A percentile compares a stretch with the other conserved stretches of the same genome.
Evolutionary conservation across 2,113 vertebrate species (phyloP).

Genomic region (Oreocharis arfaki): DNA sequence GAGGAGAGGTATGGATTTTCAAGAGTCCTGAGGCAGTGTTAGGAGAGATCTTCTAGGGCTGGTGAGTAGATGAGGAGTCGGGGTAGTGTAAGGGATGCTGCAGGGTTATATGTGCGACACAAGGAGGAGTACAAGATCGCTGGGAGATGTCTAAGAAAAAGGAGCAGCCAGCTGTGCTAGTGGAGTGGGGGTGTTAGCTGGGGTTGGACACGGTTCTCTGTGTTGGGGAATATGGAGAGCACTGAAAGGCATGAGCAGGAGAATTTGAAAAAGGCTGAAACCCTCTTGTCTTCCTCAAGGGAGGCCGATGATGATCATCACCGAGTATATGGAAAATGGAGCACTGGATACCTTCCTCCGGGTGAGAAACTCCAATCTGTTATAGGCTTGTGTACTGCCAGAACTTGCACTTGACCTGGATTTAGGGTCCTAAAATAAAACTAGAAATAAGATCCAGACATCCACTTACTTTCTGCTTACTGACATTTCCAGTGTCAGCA

Average conservation of each 20-base stretch:
- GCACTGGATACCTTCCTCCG: conserved; percentile 91
- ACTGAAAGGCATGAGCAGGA: neutral
- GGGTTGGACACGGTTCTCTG: neutral
- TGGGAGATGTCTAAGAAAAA: neutral
- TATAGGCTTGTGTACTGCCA: neutral
- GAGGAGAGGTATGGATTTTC: neutral
- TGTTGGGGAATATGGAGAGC: neutral
- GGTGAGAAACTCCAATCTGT: conserved; percentile 69
- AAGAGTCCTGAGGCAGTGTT: neutral
- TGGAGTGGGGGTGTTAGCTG: neutral
- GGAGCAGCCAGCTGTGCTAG: neutral
- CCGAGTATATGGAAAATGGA: conserved; percentile 97
- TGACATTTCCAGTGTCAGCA: neutral
- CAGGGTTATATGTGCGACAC: neutral
- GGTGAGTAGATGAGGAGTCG: neutral
- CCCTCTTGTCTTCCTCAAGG: conserved; percentile 36
- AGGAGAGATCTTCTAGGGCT: neutral
- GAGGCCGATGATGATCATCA: conserved; percentile 92
- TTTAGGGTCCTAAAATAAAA: neutral
- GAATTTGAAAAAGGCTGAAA: neutral
- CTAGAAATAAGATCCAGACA: neutral
- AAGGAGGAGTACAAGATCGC: neutral
- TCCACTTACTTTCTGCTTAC: neutral
- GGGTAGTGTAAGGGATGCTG: neutral
- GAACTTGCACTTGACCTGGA: neutral